A percentile compares a stretch with the other conserved stretches of the same genome.
phyloP scores from a whole-genome alignment of 1,140 invertebrate species.

The Drosophila grimshawi region DNA sequence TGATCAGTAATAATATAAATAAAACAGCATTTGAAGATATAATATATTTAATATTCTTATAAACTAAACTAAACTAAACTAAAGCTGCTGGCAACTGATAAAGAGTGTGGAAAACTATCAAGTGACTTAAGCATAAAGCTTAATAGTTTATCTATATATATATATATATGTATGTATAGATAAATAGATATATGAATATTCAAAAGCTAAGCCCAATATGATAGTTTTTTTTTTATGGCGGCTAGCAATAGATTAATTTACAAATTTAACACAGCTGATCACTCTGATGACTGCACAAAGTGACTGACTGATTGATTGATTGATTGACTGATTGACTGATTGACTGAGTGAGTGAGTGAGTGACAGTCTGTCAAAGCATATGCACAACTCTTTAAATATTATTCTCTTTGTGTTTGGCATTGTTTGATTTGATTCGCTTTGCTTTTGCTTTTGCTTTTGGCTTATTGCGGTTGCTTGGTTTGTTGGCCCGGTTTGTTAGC shows the following conservation, averaged over 20 bases:
- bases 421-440: conserved; percentile 54
- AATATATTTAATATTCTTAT: too few relatives aligned
- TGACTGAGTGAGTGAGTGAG: conserved; percentile 1
- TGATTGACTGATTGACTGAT: neutral
- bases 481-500: conserved; percentile 10
- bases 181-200: too few relatives aligned
- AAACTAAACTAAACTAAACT: too few relatives aligned
- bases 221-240: conserved; percentile 42
- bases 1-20: too few relatives aligned
- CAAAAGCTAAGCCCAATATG: conserved; percentile 58
- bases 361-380: conserved; percentile 2
- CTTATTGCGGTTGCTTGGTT: conserved; percentile 37
- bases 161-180: neutral
- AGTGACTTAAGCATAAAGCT: too few relatives aligned
- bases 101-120: too few relatives aligned
- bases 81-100: too few relatives aligned
- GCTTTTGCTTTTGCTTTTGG: conserved; percentile 25
- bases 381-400: conserved; percentile 15
- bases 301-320: conserved; percentile 5
- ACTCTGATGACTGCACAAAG: conserved; percentile 51
- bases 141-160: neutral
- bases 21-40: too few relatives aligned
- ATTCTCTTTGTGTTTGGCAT: conserved; percentile 46
- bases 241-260: conserved; percentile 42
- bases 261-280: conserved; percentile 67